Conservation (phyloP, 2,113 vertebrate genomes). For the Triplophysa rosa region DNA sequence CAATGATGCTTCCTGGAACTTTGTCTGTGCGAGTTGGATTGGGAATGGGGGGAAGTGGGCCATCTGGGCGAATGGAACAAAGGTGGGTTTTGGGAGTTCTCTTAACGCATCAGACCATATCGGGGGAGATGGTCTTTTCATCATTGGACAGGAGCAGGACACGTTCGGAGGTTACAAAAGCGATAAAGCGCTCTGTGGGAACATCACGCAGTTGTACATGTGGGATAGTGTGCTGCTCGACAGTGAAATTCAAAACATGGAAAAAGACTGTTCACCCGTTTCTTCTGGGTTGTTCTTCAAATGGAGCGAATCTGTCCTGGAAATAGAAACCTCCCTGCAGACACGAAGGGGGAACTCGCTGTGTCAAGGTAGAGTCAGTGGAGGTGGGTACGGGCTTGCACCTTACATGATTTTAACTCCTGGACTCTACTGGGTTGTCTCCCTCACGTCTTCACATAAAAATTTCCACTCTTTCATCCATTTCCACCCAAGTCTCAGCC, state of each 20-base stretch:
- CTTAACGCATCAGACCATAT: conserved; percentile 57
- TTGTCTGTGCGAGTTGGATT: conserved; percentile 69
- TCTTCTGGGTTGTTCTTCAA: conserved; percentile 70
- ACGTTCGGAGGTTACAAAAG: conserved; percentile 64
- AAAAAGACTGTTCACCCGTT: conserved; percentile 68
- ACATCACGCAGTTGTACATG: conserved; percentile 73
- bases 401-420: conserved; percentile 4
- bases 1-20: conserved; percentile 72
- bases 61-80: conserved; percentile 59
- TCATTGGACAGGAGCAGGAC: conserved; percentile 72
- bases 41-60: conserved; percentile 65
- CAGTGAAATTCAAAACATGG: conserved; percentile 68
- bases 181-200: conserved; percentile 71
- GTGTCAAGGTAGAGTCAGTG: conserved; percentile 69
- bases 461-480: conserved; percentile 22
- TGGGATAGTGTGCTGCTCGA: conserved; percentile 70
- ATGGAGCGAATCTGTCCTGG: conserved; percentile 63
- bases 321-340: conserved; percentile 65
- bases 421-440: background rate
- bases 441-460: conserved; percentile 13
- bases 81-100: conserved; percentile 43
- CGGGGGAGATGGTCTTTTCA: conserved; percentile 62
- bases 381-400: background rate
- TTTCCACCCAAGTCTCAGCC: conserved; percentile 43
- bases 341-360: conserved; percentile 56